Evolutionary conservation across 2,888 invertebrate genomes (phyloP).

Genomic region (Yponomeuta malinellus): DNA sequence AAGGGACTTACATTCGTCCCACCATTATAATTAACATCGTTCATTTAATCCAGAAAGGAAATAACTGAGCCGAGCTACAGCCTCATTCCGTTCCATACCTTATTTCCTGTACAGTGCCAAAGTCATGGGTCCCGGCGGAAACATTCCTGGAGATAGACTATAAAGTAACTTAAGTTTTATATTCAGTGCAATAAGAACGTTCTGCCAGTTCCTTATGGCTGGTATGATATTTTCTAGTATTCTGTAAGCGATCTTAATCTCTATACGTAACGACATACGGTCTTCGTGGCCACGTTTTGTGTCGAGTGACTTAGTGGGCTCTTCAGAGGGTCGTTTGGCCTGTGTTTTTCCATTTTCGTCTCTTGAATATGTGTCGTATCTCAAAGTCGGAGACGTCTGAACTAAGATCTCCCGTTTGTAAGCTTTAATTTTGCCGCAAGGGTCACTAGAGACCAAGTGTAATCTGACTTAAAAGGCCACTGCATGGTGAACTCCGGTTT

Average conservation of each 20-base stretch:
- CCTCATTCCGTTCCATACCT: not conserved
- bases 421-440: not conserved
- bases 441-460: not conserved
- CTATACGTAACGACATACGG: not conserved
- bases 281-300: not conserved
- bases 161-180: not conserved
- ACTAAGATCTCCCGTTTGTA: not conserved
- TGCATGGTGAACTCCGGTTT: no score
- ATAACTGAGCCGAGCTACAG: not conserved
- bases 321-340: not conserved
- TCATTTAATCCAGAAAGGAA: not conserved
- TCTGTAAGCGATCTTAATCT: not conserved
- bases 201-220: not conserved
- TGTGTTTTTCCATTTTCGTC: not conserved
- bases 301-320: not conserved
- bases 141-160: not conserved
- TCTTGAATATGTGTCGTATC: not conserved
- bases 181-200: not conserved
- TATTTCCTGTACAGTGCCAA: not conserved
- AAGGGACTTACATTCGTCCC: not conserved
- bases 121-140: not conserved
- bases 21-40: not conserved
- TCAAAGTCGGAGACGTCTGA: not conserved
- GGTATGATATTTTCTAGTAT: not conserved
- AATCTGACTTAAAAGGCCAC: not conserved